Evolutionary conservation across 2,797 vertebrate genomes (phyloP).

Genomic region (Anguilla megastoma): DNA sequence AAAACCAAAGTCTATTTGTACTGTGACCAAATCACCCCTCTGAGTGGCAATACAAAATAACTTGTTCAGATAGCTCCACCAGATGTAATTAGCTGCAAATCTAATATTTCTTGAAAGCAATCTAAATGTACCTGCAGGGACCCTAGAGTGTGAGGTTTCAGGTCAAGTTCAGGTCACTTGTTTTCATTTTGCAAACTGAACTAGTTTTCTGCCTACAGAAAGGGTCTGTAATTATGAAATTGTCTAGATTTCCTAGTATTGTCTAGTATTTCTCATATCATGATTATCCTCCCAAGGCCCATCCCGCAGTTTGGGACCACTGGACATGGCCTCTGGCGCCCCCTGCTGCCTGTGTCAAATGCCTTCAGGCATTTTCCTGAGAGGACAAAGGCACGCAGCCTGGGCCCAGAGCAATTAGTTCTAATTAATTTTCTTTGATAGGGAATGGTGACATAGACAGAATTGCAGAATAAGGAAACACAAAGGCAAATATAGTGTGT

Average conservation of each 20-base stretch:
- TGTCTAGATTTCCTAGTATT: too few species aligned
- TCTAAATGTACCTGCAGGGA: neutral
- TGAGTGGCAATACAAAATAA: neutral
- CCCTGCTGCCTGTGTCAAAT: neutral
- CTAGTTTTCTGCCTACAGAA: neutral
- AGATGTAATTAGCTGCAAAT: neutral
- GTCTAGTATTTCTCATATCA: neutral
- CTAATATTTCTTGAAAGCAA: neutral
- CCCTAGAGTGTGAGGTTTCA: neutral
- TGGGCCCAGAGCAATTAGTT: neutral
- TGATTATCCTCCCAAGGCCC: neutral
- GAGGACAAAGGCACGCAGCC: neutral
- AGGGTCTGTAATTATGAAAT: neutral
- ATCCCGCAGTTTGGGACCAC: neutral
- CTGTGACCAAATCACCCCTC: neutral
- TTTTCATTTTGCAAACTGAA: conserved; percentile 10
- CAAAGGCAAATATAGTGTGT: neutral
- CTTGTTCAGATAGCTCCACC: neutral
- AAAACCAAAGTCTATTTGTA: neutral
- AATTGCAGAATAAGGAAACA: neutral
- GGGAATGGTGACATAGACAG: neutral
- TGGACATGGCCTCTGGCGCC: conserved; percentile 1
- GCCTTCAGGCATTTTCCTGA: neutral
- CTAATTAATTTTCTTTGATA: neutral
- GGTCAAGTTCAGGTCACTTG: neutral